Evolutionary conservation across 35 echinoderm and acorn worm species (phyloP).

Genomic region (Strongylocentrotus purpuratus): DNA sequence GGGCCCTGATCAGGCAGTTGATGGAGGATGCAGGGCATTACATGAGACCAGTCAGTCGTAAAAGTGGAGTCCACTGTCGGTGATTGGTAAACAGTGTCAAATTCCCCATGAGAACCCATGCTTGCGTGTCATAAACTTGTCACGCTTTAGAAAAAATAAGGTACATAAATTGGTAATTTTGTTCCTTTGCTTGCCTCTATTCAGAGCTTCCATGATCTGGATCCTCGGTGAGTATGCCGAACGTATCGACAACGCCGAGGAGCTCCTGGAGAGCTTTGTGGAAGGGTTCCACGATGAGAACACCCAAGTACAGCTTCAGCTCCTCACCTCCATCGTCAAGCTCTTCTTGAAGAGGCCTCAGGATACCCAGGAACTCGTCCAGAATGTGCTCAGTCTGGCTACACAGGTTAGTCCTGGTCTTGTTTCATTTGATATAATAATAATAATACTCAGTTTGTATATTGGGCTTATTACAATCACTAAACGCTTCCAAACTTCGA

Average conservation of each 20-base stretch:
- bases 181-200: not conserved
- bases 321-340: constrained; percentile 93
- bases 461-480: no score
- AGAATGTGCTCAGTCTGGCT: constrained; percentile 85
- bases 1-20: no score
- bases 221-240: constrained; percentile 99
- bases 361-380: constrained; percentile 96
- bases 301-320: constrained; percentile 91
- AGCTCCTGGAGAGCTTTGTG: constrained; percentile 96
- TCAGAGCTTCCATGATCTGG: constrained; percentile 98
- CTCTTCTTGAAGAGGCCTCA: constrained; percentile 93
- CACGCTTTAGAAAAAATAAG: no score
- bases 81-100: no score
- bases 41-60: no score
- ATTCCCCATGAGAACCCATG: no score
- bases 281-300: constrained; percentile 99
- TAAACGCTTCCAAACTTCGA: no score
- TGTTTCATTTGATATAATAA: not conserved
- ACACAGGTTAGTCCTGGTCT: constrained; percentile 80
- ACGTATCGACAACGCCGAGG: constrained; percentile 96
- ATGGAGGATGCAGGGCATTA: no score
- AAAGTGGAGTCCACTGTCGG: no score
- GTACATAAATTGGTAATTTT: not conserved
- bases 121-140: no score
- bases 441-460: no score